Base-by-base conservation (phyloP, 2,888 invertebrate species). In the Siphonodentalium dalli region DNA sequence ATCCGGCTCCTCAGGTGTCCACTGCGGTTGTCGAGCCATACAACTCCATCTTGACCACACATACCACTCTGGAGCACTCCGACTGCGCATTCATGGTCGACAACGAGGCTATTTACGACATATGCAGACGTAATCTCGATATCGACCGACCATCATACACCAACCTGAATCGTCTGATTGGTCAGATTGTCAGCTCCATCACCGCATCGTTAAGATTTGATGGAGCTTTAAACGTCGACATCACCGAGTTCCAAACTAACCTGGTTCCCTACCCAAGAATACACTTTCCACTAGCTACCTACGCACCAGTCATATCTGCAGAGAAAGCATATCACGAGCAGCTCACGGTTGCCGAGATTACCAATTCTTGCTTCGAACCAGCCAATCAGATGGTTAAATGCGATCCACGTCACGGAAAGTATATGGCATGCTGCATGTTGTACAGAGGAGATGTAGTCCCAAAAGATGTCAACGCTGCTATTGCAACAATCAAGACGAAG, bases 81-180 rank as follows among this genome's bases (percentile, higher is more conserved):
- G 93, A 94, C 85, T 94, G 94, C 83, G 93, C 93, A 41, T 95
- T 95, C 85, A 94, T 94, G 94, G 91, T 84, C 39, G 94, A 94
- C 84, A 94, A 95, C 74, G 93, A 94, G 78, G 93, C n/a, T n/a
- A n/a, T n/a, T n/a, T n/a, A n/a, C n/a, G n/a, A n/a, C n/a, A n/a
- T n/a, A n/a, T n/a, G n/a, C 94, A 86, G 90, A n/a, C 48, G 51
- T 34, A 90, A 90, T 71, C 85, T 95, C 43, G 88, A 89, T 65
- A 91, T 94, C 55, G 92, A 89, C 72, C 84, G 91, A 35, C 92
- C 92, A 0, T 88, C 91, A 72, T 92, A 92, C 80, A 93, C 88
- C 34, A 92, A 92, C 79, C 84, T 97, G 79, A 97, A 97, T 85
- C 86, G 96, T 74, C 86, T 96, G 71, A 95, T 97, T 72, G 90